Percentiles rank a stretch among this genome's conserved stretches.
Evolutionary conservation across 2,797 vertebrate genomes (phyloP).

Genomic region (Pangasius krempfi): DNA sequence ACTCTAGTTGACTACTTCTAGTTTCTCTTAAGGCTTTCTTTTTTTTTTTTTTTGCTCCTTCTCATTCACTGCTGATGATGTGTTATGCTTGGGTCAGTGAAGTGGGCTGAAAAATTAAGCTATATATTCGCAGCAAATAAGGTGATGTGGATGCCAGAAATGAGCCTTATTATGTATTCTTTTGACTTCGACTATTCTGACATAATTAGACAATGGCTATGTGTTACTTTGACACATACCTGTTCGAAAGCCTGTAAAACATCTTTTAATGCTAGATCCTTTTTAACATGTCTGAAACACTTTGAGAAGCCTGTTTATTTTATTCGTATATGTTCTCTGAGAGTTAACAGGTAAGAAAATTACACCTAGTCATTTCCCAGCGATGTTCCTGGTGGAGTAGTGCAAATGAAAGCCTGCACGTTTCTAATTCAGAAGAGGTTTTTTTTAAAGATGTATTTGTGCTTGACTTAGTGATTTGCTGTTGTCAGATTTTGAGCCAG

Average conservation of each 20-base stretch:
- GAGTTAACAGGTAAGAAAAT: not conserved
- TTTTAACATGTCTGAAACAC: not conserved
- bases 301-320: not conserved
- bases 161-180: not conserved
- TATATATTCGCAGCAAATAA: not conserved
- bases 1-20: not conserved
- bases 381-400: not conserved
- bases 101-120: not conserved
- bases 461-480: not conserved
- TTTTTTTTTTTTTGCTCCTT: not conserved
- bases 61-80: not conserved
- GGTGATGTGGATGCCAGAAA: not conserved
- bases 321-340: not conserved
- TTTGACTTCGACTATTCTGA: not conserved
- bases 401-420: too few species aligned
- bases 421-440: not conserved
- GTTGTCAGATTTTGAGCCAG: not conserved
- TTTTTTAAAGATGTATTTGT: not conserved
- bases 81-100: not conserved
- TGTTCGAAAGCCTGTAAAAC: not conserved
- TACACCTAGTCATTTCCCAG: not conserved
- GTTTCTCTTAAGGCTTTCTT: not conserved
- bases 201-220: not conserved
- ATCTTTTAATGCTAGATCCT: not conserved
- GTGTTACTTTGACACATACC: not conserved